Conservation (phyloP, 1,140 invertebrate genomes). For the Drosophila persimilis region DNA sequence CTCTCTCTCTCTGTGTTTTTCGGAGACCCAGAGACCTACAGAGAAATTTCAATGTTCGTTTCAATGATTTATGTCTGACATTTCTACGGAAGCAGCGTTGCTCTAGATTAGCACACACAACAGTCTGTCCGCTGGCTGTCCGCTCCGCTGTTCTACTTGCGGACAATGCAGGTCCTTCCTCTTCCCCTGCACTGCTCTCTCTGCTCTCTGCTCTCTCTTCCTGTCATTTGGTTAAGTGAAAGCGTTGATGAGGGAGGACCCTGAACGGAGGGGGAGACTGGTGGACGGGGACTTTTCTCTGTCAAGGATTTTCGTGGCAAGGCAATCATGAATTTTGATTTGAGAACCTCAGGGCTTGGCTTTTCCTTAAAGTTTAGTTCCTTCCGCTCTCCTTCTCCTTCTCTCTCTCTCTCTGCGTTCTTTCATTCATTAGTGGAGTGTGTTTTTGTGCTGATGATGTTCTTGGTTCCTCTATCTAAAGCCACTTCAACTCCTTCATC, state of each 20-base stretch:
- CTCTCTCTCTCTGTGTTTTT: conserved; percentile 13
- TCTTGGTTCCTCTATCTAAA: neutral
- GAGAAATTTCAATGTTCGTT: conserved; percentile 27
- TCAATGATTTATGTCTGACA: conserved; percentile 49
- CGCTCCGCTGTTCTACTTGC: conserved; percentile 3
- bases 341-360: too few species aligned
- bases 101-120: conserved; percentile 27
- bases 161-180: conserved; percentile 18
- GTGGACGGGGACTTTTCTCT: too few species aligned
- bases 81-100: conserved; percentile 33
- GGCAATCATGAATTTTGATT: too few species aligned
- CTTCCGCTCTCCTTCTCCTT: too few species aligned
- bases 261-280: neutral
- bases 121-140: conserved; percentile 7
- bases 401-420: too few species aligned
- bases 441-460: too few species aligned
- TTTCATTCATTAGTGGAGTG: too few species aligned
- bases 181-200: too few species aligned
- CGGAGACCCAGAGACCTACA: neutral
- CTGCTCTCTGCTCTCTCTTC: too few species aligned
- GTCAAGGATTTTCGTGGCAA: too few species aligned
- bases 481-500: conserved; percentile 7
- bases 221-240: conserved; percentile 13
- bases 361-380: neutral
- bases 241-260: neutral